Percentiles rank a stretch among this genome's conserved stretches.
These are phyloP conservation scores for Diadema setosum DNA, from an alignment of 35 echinoderm and acorn worm genomes.

Conservation along the genomic window DNA sequence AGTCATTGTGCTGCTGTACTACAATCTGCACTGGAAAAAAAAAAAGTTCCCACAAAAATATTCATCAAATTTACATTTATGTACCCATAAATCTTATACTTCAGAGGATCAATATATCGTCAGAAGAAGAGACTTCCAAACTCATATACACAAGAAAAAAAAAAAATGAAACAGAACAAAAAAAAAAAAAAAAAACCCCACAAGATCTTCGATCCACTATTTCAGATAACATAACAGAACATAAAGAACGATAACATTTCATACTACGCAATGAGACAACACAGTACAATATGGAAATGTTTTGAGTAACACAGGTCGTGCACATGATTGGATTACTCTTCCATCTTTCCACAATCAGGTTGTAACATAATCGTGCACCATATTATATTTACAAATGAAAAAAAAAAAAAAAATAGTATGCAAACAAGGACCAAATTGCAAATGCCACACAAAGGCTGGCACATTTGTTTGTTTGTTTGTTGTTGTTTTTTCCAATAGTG, in stretches of 20 bases:
- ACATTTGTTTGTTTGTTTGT: not conserved
- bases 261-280: not conserved
- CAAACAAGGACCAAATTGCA: not conserved
- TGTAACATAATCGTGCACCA: not conserved
- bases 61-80: too few relatives aligned
- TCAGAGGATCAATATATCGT: too few relatives aligned
- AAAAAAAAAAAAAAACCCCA: not conserved
- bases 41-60: too few relatives aligned
- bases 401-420: not conserved
- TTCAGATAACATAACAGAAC: constrained; percentile 2
- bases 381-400: constrained; percentile 1
- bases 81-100: too few relatives aligned
- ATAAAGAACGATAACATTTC: not conserved
- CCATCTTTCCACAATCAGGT: not conserved
- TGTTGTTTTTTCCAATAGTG: too few relatives aligned
- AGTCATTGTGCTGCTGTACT: too few relatives aligned
- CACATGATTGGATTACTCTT: not conserved
- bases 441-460: not conserved
- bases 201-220: not conserved
- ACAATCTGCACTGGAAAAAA: too few relatives aligned
- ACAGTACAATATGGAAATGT: constrained; percentile 9
- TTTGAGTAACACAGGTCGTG: not conserved
- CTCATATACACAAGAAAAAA: constrained; percentile 19
- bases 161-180: not conserved
- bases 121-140: not conserved